Evolutionary conservation across 2,888 invertebrate species (phyloP), one percentile per base, ranked within the genome.

Genomic region (Pimpla rufipes): DNA sequence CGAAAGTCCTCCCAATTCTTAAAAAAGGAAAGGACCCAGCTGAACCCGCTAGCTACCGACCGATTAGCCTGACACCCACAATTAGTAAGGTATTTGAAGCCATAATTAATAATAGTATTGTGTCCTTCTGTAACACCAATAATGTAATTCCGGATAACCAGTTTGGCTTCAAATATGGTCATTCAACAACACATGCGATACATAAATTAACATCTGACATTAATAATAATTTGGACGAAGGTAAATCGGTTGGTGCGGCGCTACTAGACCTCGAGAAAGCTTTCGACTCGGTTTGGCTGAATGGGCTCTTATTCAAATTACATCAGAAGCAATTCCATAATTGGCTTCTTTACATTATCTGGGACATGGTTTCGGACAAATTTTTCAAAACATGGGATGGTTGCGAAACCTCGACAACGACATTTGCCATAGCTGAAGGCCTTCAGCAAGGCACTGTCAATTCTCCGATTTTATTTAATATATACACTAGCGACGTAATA

Each of bases 381-480:
- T 47, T 23, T 35, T 85, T 84, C 35, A 18, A 50, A 10, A 50
- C 67, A 0, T 37, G 21, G 10, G 71, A 73, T 11, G 74, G 68
- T 0, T 45, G 35, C 13, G 21, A 23, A 2, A 45, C 11, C 0
- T 70, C 77, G 5, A 45, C 29, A n/a, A 50, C 37, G 16, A 21
- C 21, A 4, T 84, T 73, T 23, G 5, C 52, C 6, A 42, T 86
- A 1, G 10, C 57, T 2, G 66, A 83, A n/a, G 83, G 83, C 0
- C 45, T 81, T 3, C 83, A 81, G 11, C 81, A 84, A 37, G 76
- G 76, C 21, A 76, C 75, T n/a, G n/a, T n/a, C n/a, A n/a, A n/a
- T n/a, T n/a, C n/a, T n/a, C n/a, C n/a, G n/a, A n/a, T n/a, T n/a
- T 13, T 55, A 68, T 85, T 88, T 40, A 85, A 83, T 21, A 84